Base-by-base conservation (phyloP, 2,797 vertebrate species). In the Pteronotus mesoamericanus region DNA sequence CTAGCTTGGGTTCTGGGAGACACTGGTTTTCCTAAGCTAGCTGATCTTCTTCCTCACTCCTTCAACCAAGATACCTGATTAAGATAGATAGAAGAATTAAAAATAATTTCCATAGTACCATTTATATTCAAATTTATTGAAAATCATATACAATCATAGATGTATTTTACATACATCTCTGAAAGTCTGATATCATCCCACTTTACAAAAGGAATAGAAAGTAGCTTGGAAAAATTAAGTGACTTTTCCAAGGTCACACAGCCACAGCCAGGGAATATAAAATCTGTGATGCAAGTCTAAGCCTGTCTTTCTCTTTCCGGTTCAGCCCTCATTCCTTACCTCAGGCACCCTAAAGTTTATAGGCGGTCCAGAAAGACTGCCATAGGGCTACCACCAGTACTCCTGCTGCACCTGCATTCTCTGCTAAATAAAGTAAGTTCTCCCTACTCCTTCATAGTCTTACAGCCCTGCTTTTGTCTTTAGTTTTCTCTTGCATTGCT, bases 401-500 rank as follows among this genome's bases (percentile, higher is more conserved):
- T 24, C 66, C 9, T 9, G 46, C 12, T 22, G 2, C 18, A 10
- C 11, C 7, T 19, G 48, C 37, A 46, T 66, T 89, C 94, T 82
- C 71, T 89, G n/a, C 29, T 80, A 78, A 83, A 34, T 7, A 80
- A 42, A 72, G 9, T 32, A 53, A 46, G 9, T 55, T 86, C 57
- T 84, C 86, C 6, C 39, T 66, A 9, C 24, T 85, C 24, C 21
- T 92, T 86, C 91, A 32, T 55, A 39, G n/a, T 71, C 21, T 91
- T 51, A 37, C 1, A 6, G 24, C 4, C n/a, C 46, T 15, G 3
- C 1, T 91, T 94, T 94, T 71, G 48, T 53, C 19, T 77, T 91
- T 86, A 46, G 32, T 94, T 75, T 75, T 80, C 24, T 61, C 19
- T 89, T 82, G 18, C 12, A 75, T 79, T 92, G 53, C 34, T 96